Base-by-base conservation (phyloP, 1,140 invertebrate species). In the Drosophila teissieri region DNA sequence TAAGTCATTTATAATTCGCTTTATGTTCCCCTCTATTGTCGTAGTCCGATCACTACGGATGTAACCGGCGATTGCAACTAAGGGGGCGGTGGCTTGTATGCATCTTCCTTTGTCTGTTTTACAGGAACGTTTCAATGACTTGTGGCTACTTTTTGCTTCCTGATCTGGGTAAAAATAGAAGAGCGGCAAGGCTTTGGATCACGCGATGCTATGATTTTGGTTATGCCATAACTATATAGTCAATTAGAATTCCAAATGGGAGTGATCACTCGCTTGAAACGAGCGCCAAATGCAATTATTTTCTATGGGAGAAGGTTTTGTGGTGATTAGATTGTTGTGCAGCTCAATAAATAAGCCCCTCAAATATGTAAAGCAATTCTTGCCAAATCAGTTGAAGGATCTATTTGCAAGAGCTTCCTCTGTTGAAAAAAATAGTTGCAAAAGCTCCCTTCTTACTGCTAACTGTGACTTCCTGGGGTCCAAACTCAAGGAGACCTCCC, bases 1-100 rank as follows among this genome's bases (percentile, higher is more conserved):
- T 77, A 63, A 73, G 42, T 73, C 60, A 68, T 40, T 80, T 57
- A 51, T 58, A 67, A 54, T 52, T 55, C 56, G 57, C 55, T 60
- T 44, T 56, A 74, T 74, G 70, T 58, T 49, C 58, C 31, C 48
- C 24, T 45, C 61, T 63, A 58, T 78, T 73, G 73, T 61, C 56
- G 44, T 52, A 51, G 55, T 67, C 24, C 36, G 57, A 67, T 49
- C 63, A 39, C 57, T n/a, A 67, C 63, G 63, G 57, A 67, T 65
- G 67, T 70, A 70, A 70, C 64, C 39, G 19, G 51, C 27, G 10
- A 55, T 39, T 8, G 27, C 27, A 7, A 17, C 42, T 17, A 27
- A 6, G 34, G 34, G 51, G 44, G 46, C 12, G 57, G 34, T 42
- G 17, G 17, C 10, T 60, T 27, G 44, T 48, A 34, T 27, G 44